phyloP scores from a whole-genome alignment of 2,888 invertebrate species.

The Marasmarcha lunaedactyla region DNA sequence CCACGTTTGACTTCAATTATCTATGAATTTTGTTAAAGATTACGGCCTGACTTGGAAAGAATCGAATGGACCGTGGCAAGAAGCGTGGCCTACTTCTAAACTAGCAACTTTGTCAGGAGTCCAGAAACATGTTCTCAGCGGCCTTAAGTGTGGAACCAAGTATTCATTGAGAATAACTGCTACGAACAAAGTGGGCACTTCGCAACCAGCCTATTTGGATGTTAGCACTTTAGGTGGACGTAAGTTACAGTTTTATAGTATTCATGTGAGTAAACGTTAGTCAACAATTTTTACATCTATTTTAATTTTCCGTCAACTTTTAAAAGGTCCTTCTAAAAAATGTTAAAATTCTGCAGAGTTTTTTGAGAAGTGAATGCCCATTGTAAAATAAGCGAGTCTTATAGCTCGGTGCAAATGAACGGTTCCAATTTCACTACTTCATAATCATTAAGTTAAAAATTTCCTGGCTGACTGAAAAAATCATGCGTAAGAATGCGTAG shows the following conservation, averaged over 20 bases:
- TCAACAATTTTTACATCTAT: background rate
- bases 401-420: no score
- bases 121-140: slow-evolving; percentile 74
- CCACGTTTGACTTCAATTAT: no score
- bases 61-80: slow-evolving; percentile 61
- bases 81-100: slow-evolving; percentile 73
- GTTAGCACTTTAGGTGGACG: slow-evolving; percentile 73
- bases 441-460: no score
- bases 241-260: slow-evolving; percentile 22
- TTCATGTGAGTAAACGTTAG: no score
- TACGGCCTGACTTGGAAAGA: slow-evolving; percentile 66
- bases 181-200: slow-evolving; percentile 85
- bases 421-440: no score
- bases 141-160: slow-evolving; percentile 85
- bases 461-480: no score
- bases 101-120: slow-evolving; percentile 63
- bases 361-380: no score
- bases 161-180: slow-evolving; percentile 86
- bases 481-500: no score
- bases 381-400: no score
- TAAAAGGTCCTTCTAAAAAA: slow-evolving; percentile 9
- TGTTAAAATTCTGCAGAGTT: no score
- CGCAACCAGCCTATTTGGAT: slow-evolving; percentile 75
- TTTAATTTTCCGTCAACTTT: background rate
- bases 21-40: no score